A percentile compares a stretch with the other conserved stretches of the same genome.
phyloP scores from a whole-genome alignment of 2,888 invertebrate species.

The Conops quadrifasciatus region DNA sequence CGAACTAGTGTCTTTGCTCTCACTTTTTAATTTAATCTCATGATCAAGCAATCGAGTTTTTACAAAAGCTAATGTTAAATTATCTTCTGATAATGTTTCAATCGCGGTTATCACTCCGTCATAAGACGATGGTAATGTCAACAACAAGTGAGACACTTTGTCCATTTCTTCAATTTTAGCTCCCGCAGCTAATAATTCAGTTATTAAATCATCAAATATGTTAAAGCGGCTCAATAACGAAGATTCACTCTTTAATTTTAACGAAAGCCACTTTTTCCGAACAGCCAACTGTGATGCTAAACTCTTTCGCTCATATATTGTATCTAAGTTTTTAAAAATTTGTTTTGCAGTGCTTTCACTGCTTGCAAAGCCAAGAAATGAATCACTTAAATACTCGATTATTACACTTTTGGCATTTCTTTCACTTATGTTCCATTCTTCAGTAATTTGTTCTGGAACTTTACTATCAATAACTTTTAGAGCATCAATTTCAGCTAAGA shows the following conservation, averaged over 20 bases:
- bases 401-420: slow-evolving; percentile 38
- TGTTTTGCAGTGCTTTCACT: slow-evolving; percentile 35
- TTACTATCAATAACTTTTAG: slow-evolving; percentile 31
- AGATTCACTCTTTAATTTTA: slow-evolving; percentile 37
- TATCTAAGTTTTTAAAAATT: slow-evolving; percentile 39
- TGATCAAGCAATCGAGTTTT: slow-evolving; percentile 17
- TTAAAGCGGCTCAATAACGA: slow-evolving; percentile 41
- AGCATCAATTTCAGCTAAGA: slow-evolving; percentile 35
- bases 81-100: slow-evolving; percentile 27
- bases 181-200: slow-evolving; percentile 38
- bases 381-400: slow-evolving; percentile 41
- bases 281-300: slow-evolving; percentile 40
- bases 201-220: slow-evolving; percentile 41
- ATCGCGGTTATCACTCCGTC: slow-evolving; percentile 18
- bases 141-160: slow-evolving; percentile 40
- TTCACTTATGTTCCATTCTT: slow-evolving; percentile 35
- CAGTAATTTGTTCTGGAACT: slow-evolving; percentile 22
- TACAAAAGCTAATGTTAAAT: slow-evolving; percentile 24
- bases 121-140: slow-evolving; percentile 38
- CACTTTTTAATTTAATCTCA: slow-evolving; percentile 15
- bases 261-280: slow-evolving; percentile 35
- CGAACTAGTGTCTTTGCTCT: slow-evolving; percentile 10
- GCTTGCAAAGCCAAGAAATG: slow-evolving; percentile 40
- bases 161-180: slow-evolving; percentile 41
- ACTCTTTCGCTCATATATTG: slow-evolving; percentile 40